Conservation (phyloP, 2,888 invertebrate species). For the Trissolcus japonicus region DNA sequence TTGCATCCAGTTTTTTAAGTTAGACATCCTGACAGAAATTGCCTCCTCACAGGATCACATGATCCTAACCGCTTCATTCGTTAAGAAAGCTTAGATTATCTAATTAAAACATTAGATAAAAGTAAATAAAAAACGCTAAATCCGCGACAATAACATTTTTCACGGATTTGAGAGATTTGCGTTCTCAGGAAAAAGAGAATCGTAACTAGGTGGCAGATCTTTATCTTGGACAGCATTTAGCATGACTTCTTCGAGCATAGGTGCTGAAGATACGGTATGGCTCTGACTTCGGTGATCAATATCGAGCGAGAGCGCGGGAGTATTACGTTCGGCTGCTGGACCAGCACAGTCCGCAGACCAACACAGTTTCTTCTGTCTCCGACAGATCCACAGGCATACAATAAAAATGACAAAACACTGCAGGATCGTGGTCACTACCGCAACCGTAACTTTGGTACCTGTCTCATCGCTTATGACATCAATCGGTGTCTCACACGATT, state of each 20-base stretch:
- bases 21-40: too few relatives aligned
- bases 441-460: conserved; percentile 76
- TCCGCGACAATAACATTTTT: background rate
- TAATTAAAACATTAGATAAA: conserved; percentile 47
- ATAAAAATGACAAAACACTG: conserved; percentile 77
- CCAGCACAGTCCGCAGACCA: conserved; percentile 77
- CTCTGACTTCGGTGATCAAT: conserved; percentile 62
- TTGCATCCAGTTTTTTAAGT: background rate
- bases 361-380: conserved; percentile 77
- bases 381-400: conserved; percentile 77
- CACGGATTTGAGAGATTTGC: conserved; percentile 61
- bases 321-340: conserved; percentile 61
- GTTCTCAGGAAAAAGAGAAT: conserved; percentile 78
- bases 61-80: too few relatives aligned
- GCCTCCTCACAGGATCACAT: too few relatives aligned
- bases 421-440: conserved; percentile 77
- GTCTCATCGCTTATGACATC: conserved; percentile 62
- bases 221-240: conserved; percentile 75
- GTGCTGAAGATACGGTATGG: conserved; percentile 69
- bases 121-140: conserved; percentile 41
- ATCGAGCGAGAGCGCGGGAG: conserved; percentile 62
- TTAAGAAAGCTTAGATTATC: conserved; percentile 8
- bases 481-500: conserved; percentile 67
- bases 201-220: conserved; percentile 79
- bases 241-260: conserved; percentile 72